Conservation (phyloP, 1,140 invertebrate species). For the Ladona fulva region DNA sequence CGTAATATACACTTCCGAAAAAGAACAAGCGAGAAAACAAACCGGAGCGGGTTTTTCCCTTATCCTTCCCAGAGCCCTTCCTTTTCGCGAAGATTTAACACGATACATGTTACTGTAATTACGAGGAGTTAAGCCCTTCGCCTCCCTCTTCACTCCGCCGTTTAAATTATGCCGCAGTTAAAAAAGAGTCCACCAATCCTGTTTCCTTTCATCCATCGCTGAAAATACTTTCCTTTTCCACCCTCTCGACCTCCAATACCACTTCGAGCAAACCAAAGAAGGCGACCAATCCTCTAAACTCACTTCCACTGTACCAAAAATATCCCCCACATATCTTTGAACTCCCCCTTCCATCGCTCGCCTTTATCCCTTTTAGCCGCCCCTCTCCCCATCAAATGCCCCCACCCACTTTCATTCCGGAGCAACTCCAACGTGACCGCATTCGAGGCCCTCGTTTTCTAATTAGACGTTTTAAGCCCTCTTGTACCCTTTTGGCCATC, state of each 20-base stretch:
- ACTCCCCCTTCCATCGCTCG: not conserved
- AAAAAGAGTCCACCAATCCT: not conserved
- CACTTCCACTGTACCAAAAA: not conserved
- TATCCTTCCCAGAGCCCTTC: not conserved
- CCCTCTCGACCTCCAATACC: not conserved
- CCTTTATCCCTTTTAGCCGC: not conserved
- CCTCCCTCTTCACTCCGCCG: not conserved
- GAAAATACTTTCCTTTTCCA: not conserved
- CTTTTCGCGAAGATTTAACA: not conserved
- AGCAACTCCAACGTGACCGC: not conserved
- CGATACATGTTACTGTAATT: constrained; percentile 5
- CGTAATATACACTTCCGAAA: not conserved
- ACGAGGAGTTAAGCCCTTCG: not conserved
- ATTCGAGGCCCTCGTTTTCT: not conserved
- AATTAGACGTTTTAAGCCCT: constrained; percentile 6
- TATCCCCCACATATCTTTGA: not conserved
- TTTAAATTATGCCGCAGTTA: not conserved
- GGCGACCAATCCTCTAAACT: not conserved
- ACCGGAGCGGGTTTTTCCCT: not conserved
- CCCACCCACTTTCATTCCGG: not conserved
- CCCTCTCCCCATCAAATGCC: not conserved
- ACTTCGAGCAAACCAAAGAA: not conserved
- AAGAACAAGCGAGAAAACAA: not conserved
- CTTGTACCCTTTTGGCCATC: not conserved
- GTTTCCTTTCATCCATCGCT: not conserved